phyloP scores from a whole-genome alignment of 2,113 vertebrate genomes.

The Sapajus apella region DNA sequence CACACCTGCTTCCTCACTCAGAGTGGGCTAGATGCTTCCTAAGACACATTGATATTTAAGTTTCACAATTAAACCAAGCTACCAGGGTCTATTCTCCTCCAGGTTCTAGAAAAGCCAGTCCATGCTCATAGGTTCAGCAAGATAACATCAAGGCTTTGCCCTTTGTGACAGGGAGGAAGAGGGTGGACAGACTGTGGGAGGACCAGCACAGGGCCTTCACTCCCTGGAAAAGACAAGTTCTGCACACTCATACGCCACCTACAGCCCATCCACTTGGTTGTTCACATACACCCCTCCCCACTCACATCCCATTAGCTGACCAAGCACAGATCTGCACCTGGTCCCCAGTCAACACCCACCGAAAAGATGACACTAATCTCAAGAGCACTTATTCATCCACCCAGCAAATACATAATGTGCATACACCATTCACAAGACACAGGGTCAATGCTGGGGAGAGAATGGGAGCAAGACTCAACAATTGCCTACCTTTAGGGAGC shows the following conservation, averaged over 20 bases:
- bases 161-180: background rate
- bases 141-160: background rate
- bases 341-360: background rate
- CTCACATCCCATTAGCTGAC: background rate
- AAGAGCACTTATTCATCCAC: background rate
- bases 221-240: background rate
- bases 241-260: background rate
- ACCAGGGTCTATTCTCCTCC: background rate
- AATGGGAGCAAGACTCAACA: background rate
- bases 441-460: background rate
- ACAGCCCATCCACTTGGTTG: background rate
- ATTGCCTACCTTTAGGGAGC: background rate
- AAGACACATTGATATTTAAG: background rate
- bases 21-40: background rate
- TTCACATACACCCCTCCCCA: background rate
- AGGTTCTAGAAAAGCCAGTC: background rate
- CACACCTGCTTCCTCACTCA: background rate
- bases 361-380: background rate
- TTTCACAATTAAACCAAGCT: background rate
- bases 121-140: background rate
- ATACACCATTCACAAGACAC: background rate
- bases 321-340: background rate
- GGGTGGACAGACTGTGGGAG: background rate
- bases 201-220: background rate
- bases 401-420: background rate